Base-by-base conservation (phyloP, 2,113 vertebrate genomes). In the Elaphurus davidianus region DNA sequence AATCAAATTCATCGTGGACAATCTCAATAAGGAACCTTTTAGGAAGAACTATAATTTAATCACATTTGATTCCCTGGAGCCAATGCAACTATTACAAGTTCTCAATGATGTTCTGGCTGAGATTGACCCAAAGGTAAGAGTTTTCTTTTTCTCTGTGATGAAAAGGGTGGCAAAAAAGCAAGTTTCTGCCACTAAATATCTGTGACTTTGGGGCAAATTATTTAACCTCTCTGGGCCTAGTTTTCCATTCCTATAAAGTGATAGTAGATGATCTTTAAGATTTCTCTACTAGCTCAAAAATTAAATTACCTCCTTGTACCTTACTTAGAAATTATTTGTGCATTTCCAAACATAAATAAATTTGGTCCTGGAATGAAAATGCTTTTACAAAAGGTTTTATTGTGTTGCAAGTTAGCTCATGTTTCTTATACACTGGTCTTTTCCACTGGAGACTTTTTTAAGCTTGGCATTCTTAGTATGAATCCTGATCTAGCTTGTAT, bases 21-120 rank as follows among this genome's bases (percentile, higher is more conserved):
- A 99, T 97, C 99, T 99, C 78, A 99, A 99, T 98, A 99, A 98
- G 97, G 99, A 99, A 0, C 99, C 99, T 21, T 99, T 99, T 98
- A 99, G 98, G 99, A 99, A 99, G 98, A 99, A 97, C 98, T 99
- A 99, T 87, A 99, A 99, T 96, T 98, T 99, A 94, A 99, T 99
- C 98, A 99, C 99, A 0, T 99, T 99, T 98, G 99, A 99, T 98
- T 99, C 99, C 0, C 98, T 99, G 76, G 99, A 99, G 96, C 98
- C 99, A 52, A 98, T 99, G 99, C 99, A 99, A 96, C 99, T 99
- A 79, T 99, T 99, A 98, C 99, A 99, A 98, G 98, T 99, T 97
- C 99, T 99, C 91, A 99, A 98, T 91, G 99, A 99, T 97, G 99
- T 99, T 55, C 98, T 99, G 98, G 99, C 99, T n/a, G 99, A 99